Evolutionary conservation across 2,888 invertebrate genomes (phyloP).

Genomic region (Scaptomyza reducta): DNA sequence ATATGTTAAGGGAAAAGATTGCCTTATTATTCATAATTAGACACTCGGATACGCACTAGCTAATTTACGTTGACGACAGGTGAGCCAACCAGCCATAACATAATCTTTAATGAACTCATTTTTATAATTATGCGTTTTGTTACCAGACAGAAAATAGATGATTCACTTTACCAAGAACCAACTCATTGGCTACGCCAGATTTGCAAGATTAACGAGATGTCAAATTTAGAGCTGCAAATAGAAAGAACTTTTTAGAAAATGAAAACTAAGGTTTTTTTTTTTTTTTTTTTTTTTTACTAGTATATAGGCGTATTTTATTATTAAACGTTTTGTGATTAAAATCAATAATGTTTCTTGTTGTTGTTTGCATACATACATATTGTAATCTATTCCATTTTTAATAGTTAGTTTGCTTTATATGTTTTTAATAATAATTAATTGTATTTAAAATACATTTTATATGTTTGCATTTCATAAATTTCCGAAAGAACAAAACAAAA

Average conservation of each 20-base stretch:
- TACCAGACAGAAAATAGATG: no score
- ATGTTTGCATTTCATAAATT: slow-evolving; percentile 50
- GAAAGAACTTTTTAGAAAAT: neutral
- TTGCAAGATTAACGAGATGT: no score
- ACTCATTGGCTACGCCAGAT: no score
- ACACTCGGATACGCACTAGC: no score
- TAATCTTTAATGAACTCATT: slow-evolving; percentile 8
- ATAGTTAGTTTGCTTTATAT: slow-evolving; percentile 75
- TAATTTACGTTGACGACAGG: slow-evolving; percentile 24
- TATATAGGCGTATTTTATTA: slow-evolving; percentile 59
- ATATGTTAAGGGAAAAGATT: no score
- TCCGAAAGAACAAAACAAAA: slow-evolving; percentile 17
- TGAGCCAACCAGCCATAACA: slow-evolving; percentile 5
- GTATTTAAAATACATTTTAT: slow-evolving; percentile 73
- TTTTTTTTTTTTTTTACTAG: slow-evolving; percentile 19
- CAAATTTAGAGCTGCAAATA: neutral
- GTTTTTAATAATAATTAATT: slow-evolving; percentile 61
- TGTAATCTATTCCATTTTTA: slow-evolving; percentile 69
- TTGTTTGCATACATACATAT: slow-evolving; percentile 44
- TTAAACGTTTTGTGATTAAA: slow-evolving; percentile 73
- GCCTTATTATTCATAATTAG: no score
- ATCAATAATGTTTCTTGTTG: slow-evolving; percentile 56
- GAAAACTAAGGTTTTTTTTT: neutral
- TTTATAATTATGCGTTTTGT: neutral
- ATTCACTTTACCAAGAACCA: no score